Percentiles rank a stretch among this genome's conserved stretches.
phyloP scores from a whole-genome alignment of 23 tunicate species.

The Clavelina lepadiformis region DNA sequence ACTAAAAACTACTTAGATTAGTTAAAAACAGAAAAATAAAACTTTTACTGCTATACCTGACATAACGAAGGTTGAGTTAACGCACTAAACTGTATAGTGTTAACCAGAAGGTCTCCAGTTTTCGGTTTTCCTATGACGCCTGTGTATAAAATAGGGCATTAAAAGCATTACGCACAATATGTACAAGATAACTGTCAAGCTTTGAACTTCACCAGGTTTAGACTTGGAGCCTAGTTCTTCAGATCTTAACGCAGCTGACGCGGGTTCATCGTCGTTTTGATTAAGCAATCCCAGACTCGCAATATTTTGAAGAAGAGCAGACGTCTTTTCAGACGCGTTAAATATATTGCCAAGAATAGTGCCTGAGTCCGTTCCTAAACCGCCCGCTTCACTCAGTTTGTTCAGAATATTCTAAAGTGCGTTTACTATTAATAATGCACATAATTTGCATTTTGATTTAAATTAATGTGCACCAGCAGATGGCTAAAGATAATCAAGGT shows the following conservation, averaged over 20 bases:
- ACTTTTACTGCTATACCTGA: slow-evolving; percentile 56
- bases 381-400: slow-evolving; percentile 58
- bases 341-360: slow-evolving; percentile 80
- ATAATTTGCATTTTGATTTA: background rate
- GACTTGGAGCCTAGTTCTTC: too few relatives aligned
- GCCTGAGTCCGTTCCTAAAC: slow-evolving; percentile 66
- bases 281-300: slow-evolving; percentile 52
- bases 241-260: too few relatives aligned
- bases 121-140: too few relatives aligned
- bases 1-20: too few relatives aligned
- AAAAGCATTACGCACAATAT: too few relatives aligned
- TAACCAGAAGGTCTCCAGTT: slow-evolving; percentile 59
- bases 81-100: slow-evolving; percentile 95
- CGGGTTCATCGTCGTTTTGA: slow-evolving; percentile 9
- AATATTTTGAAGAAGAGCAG: slow-evolving; percentile 78
- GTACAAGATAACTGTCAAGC: too few relatives aligned
- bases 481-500: too few relatives aligned
- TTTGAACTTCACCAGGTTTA: too few relatives aligned
- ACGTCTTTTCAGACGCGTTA: slow-evolving; percentile 60
- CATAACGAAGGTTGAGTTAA: slow-evolving; percentile 61
- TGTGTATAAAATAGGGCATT: too few relatives aligned
- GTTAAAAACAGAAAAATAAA: too few relatives aligned
- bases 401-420: slow-evolving; percentile 66
- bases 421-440: too few relatives aligned
- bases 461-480: background rate